These are phyloP conservation scores for Platyrinchus mystaceus DNA, from an alignment of 2,797 vertebrate genomes.

Conservation along the genomic window DNA sequence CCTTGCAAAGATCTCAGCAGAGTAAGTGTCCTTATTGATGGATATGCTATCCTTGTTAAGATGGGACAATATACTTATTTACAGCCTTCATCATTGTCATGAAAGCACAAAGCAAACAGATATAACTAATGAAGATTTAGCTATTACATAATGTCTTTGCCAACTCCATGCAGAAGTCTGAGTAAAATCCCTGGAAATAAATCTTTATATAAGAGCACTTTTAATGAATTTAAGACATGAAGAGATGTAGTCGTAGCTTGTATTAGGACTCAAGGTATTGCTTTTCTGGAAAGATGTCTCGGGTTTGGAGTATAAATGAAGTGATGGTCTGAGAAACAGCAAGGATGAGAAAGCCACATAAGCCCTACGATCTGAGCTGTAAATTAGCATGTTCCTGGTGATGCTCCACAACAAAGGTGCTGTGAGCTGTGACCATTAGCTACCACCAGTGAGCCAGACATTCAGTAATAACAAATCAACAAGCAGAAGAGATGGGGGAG, in stretches of 20 bases:
- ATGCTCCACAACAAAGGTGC: background rate
- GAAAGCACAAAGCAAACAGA: conserved; percentile 51
- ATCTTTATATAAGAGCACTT: background rate
- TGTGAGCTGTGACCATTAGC: background rate
- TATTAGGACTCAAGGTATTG: background rate
- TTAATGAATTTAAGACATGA: background rate
- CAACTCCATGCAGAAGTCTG: background rate
- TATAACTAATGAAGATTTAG: conserved; percentile 58
- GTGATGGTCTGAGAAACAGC: background rate
- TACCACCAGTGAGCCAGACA: background rate
- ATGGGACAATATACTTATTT: conserved; percentile 57
- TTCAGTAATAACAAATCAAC: background rate
- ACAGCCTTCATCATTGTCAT: conserved; percentile 53
- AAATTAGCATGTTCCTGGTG: background rate
- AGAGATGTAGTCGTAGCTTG: background rate
- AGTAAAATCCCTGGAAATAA: conserved; percentile 3
- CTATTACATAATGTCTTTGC: conserved; percentile 19
- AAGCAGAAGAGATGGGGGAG: background rate
- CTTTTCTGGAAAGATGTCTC: background rate
- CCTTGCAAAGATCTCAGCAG: conserved; percentile 57
- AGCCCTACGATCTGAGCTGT: rapidly evolving
- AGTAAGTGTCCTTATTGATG: conserved; percentile 58
- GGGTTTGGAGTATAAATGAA: background rate
- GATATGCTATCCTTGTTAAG: conserved; percentile 55
- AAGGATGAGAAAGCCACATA: background rate